Evolutionary conservation across 2,888 invertebrate species (phyloP).

Genomic region (Melangyna quadrimaculata): DNA sequence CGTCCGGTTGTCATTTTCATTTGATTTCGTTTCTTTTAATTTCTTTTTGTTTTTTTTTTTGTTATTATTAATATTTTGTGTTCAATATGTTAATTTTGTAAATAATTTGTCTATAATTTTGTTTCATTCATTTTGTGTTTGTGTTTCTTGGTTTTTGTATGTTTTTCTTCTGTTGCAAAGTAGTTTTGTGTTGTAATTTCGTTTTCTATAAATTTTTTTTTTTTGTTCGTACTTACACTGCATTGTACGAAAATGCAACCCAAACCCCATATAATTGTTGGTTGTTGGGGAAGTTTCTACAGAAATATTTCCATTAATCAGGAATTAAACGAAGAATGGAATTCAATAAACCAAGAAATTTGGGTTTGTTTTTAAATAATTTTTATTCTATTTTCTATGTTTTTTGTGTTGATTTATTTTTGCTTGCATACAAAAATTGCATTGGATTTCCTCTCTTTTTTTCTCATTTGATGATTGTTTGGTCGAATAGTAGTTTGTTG

Average conservation of each 20-base stretch:
- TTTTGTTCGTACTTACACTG: not conserved
- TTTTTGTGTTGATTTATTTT: no score
- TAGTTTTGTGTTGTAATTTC: constrained; percentile 1
- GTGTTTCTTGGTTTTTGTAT: constrained; percentile 12
- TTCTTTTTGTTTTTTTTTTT: constrained; percentile 16
- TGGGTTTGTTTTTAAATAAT: constrained; percentile 76
- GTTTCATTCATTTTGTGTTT: not conserved
- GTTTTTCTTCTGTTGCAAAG: constrained; percentile 18
- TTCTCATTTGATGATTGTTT: no score
- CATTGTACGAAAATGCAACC: constrained; percentile 30
- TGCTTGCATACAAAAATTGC: not conserved
- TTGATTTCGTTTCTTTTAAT: constrained; percentile 18
- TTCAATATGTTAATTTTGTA: not conserved
- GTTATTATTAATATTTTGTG: constrained; percentile 3
- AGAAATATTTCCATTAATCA: constrained; percentile 76
- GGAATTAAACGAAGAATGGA: constrained; percentile 78
- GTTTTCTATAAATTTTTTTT: not conserved
- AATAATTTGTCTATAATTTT: constrained; percentile 11
- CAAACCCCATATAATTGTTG: constrained; percentile 70
- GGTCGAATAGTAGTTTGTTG: not conserved
- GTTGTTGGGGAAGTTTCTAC: constrained; percentile 76
- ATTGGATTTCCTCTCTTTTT: not conserved
- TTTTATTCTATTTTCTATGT: not conserved
- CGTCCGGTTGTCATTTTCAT: constrained; percentile 50
- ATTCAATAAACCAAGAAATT: constrained; percentile 76